Conservation (phyloP, 2,888 invertebrate species). For the Megastigmus dorsalis region DNA sequence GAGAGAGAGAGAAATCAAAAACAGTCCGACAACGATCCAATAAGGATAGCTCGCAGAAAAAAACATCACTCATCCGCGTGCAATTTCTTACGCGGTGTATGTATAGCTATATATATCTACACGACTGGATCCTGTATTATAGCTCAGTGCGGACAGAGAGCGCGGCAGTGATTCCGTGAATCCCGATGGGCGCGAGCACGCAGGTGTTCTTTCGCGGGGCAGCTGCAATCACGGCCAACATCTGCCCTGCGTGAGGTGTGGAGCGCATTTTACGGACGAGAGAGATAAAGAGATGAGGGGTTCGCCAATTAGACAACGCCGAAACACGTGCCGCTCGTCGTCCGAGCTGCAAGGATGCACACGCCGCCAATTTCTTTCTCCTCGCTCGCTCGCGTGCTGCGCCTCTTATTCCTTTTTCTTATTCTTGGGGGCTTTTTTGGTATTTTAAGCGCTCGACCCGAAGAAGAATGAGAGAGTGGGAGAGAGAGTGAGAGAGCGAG, state of each 20-base stretch:
- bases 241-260: slow-evolving; percentile 64
- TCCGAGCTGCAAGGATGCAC: slow-evolving; percentile 58
- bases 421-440: neutral
- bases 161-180: slow-evolving; percentile 65
- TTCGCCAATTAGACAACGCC: slow-evolving; percentile 65
- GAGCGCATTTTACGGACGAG: slow-evolving; percentile 57
- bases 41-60: neutral
- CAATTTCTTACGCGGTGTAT: too few species aligned
- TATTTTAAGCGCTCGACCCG: slow-evolving; percentile 8
- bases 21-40: neutral
- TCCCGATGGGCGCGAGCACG: slow-evolving; percentile 60
- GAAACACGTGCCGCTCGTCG: slow-evolving; percentile 65
- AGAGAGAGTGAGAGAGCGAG: neutral
- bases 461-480: too few species aligned
- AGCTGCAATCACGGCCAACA: slow-evolving; percentile 72
- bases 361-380: slow-evolving; percentile 27
- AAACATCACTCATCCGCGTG: too few species aligned
- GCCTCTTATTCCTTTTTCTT: neutral
- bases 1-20: slow-evolving; percentile 7
- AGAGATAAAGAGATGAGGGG: slow-evolving; percentile 53
- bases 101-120: too few species aligned
- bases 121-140: too few species aligned
- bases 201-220: slow-evolving; percentile 70
- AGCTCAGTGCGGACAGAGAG: slow-evolving; percentile 24
- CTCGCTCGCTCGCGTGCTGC: too few species aligned